phyloP scores from a whole-genome alignment of 2,888 invertebrate species.

The Empis livida region DNA sequence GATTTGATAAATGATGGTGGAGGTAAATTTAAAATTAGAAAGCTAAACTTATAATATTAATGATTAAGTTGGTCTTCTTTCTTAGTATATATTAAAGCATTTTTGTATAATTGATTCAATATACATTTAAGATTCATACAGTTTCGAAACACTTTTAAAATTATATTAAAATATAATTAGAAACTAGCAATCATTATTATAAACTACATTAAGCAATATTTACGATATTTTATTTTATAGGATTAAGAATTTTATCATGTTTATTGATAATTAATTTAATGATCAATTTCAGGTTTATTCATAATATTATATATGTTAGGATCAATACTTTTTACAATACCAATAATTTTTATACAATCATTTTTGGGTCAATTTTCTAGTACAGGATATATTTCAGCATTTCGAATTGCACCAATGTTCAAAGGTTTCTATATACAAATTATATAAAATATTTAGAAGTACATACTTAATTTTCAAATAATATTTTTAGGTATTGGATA shows the following conservation, averaged over 20 bases:
- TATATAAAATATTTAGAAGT: background rate
- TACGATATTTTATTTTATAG: too few species aligned
- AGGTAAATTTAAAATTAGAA: too few species aligned
- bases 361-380: constrained; percentile 75
- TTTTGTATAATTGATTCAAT: too few species aligned
- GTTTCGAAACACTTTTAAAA: too few species aligned
- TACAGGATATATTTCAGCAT: constrained; percentile 68
- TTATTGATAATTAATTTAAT: background rate
- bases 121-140: too few species aligned
- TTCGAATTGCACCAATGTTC: constrained; percentile 70
- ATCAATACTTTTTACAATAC: constrained; percentile 37
- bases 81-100: too few species aligned
- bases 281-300: background rate
- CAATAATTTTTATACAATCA: constrained; percentile 77
- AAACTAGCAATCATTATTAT: too few species aligned
- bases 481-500: constrained; percentile 37
- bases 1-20: background rate
- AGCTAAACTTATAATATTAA: too few species aligned
- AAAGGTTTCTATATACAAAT: constrained; percentile 51
- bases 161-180: too few species aligned
- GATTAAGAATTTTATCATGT: too few species aligned
- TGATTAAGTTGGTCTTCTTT: too few species aligned
- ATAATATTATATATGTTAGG: background rate
- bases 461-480: background rate
- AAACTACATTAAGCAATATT: too few species aligned